Base-by-base conservation (phyloP, 1,140 invertebrate genomes). In the Cyphomyrmex costatus region DNA sequence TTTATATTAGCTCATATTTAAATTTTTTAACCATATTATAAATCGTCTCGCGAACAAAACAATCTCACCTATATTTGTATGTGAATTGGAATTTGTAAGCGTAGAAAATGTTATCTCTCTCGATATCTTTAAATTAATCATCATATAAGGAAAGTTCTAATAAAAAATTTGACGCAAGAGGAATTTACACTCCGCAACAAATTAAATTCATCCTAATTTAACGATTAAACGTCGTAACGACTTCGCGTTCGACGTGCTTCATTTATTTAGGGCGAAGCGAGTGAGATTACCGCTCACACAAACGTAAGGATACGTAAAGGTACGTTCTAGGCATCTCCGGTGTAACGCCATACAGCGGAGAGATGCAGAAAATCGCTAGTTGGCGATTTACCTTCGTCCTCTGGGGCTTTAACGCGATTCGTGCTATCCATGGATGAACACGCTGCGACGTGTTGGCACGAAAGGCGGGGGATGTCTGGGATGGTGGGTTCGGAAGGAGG, bases 401-500 rank as follows among this genome's bases (percentile, higher is more conserved):
- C 51, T 74, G 73, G 73, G 83, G 84, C 82, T 85, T 86, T 86
- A 80, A 73, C 65, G 84, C 84, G 63, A 65, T 86, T 86, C 84
- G 83, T 51, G 87, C 66, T 90, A 79, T 79, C 70, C 77, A 66
- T 60, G 83, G 65, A 79, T 74, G 88, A 61, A 78, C 77, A 82
- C 70, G 73, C 58, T 65, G 71, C 82, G 86, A 66, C 76, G 87
- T 76, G 73, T 68, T 80, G 84, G 77, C 86, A 84, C 89, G 88
- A 78, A 77, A 86, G 63, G 71, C 71, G 88, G 80, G 73, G 80
- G 85, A 71, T 86, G 70, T 74, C 46, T 61, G 86, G 65, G 76
- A 88, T 73, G 90, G 83, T 90, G 77, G 79, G 87, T 90, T 91
- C 84, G 89, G 85, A 90, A 90, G 90, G 90, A 90, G 89, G 90